Evolutionary conservation across 1,140 invertebrate species (phyloP).

Genomic region (Pseudomyrmex cubaensis): DNA sequence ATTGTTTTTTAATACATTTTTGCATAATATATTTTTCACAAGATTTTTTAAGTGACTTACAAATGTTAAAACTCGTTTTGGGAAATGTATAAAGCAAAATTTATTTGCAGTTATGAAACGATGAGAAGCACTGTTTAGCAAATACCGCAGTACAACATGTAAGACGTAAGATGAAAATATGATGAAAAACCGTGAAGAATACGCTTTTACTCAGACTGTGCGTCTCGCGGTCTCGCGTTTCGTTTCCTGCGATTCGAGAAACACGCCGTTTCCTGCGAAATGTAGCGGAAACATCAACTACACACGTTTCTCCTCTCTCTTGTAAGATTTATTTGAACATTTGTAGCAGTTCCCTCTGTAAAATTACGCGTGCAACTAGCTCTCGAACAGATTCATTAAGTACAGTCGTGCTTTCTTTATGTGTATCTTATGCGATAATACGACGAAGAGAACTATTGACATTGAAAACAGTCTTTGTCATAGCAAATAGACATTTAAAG

Average conservation of each 20-base stretch:
- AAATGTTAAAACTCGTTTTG: too few species aligned
- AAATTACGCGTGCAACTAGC: slow-evolving; percentile 20
- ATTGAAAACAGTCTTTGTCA: not conserved
- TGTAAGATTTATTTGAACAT: slow-evolving; percentile 13
- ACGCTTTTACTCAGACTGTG: not conserved
- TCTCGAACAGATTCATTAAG: not conserved
- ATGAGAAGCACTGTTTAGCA: too few species aligned
- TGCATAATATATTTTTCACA: not conserved
- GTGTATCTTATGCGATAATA: not conserved
- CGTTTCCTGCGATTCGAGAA: not conserved
- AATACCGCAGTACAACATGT: too few species aligned
- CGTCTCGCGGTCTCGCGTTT: not conserved
- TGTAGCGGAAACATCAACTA: not conserved
- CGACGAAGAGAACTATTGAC: not conserved
- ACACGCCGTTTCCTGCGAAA: slow-evolving; percentile 3
- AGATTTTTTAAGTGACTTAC: not conserved
- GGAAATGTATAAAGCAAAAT: too few species aligned
- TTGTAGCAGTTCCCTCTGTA: not conserved
- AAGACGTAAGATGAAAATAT: too few species aligned
- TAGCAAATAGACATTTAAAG: too few species aligned
- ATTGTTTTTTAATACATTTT: too few species aligned
- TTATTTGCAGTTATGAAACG: too few species aligned
- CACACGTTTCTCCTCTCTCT: not conserved
- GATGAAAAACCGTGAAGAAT: not conserved
- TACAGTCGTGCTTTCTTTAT: not conserved